These are phyloP conservation scores for Hephaestus fuliginosus DNA, from an alignment of 2,797 vertebrate species.

Conservation along the genomic window DNA sequence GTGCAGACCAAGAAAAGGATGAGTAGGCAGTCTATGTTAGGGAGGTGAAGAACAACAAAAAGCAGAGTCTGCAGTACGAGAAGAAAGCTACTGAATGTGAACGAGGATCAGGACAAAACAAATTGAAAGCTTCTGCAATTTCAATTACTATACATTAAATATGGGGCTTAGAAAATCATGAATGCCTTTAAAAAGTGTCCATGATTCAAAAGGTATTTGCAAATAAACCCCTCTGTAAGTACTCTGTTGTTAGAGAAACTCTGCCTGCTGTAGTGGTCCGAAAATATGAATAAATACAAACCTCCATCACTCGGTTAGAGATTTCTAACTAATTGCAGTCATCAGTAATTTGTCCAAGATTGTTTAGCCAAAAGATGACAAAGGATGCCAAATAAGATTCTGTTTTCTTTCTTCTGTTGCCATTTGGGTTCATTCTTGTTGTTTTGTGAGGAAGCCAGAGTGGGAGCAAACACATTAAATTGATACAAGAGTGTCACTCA, in stretches of 20 bases:
- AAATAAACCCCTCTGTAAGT: conserved; percentile 19
- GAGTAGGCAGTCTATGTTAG: conserved; percentile 21
- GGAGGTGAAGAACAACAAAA: conserved; percentile 30
- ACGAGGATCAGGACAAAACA: conserved; percentile 16
- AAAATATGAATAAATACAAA: neutral
- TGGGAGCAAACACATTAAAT: conserved; percentile 6
- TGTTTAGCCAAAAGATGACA: neutral
- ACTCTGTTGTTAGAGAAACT: neutral
- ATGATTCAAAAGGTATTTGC: conserved; percentile 10
- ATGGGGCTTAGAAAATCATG: conserved; percentile 5
- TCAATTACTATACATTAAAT: conserved; percentile 16
- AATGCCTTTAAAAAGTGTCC: conserved; percentile 8
- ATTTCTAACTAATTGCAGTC: neutral
- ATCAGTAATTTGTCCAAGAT: conserved; percentile 1
- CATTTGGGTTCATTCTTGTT: conserved; percentile 7
- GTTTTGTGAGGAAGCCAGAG: neutral
- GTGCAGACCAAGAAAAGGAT: conserved; percentile 19
- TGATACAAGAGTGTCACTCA: neutral
- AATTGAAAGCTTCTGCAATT: conserved; percentile 11
- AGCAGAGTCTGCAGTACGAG: neutral
- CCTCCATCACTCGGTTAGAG: neutral
- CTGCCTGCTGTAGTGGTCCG: neutral
- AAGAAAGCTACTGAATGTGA: conserved; percentile 9
- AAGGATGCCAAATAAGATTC: conserved; percentile 15
- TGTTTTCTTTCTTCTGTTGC: conserved; percentile 8